Evolutionary conservation across 2,888 invertebrate genomes (phyloP), one percentile per base, ranked within the genome.

Genomic region (Platerodrilus igneus): DNA sequence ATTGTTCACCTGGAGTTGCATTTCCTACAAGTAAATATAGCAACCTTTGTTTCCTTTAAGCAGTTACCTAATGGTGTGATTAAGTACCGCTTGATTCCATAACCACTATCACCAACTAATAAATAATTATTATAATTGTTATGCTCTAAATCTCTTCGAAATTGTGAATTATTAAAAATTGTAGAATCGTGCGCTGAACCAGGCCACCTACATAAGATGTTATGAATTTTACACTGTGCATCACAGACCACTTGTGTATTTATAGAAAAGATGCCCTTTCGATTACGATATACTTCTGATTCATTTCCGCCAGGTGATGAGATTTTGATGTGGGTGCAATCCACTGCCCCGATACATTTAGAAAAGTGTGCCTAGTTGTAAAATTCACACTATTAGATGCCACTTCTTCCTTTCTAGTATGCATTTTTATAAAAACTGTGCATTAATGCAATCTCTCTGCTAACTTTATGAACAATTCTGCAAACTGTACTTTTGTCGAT

Each of bases 321-420:
- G 16, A 36, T 36, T 36, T 36, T 36, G 4, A 36, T 20, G 11
- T 36, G 36, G 8, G 36, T 29, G 28, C 36, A 36, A 7, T 36
- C 28, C 19, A 36, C 9, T 28, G 36, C 27, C 8, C 35, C 35
- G 13, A 35, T 27, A 17, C 35, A 35, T 17, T 14, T 35, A 14
- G 35, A 16, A 13, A 36, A 36, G 13, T 21, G 17, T 11, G 19
- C n/a, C n/a, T n/a, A n/a, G n/a, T n/a, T n/a, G n/a, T 9, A 13
- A 36, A 29, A 11, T 34, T 14, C 17, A 3, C 6, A 26, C 26
- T 26, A 26, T 26, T 26, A 26, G 11, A 14, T 14, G 11, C 13
- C 26, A 26, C 14, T 26, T 26, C 26, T 26, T 26, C n/a, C n/a
- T n/a, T 4, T 26, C 13, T 26, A 26, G 26, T 26, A 26, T 11